Conservation (phyloP, 2,888 invertebrate species). For the Aspidapion aeneum region DNA sequence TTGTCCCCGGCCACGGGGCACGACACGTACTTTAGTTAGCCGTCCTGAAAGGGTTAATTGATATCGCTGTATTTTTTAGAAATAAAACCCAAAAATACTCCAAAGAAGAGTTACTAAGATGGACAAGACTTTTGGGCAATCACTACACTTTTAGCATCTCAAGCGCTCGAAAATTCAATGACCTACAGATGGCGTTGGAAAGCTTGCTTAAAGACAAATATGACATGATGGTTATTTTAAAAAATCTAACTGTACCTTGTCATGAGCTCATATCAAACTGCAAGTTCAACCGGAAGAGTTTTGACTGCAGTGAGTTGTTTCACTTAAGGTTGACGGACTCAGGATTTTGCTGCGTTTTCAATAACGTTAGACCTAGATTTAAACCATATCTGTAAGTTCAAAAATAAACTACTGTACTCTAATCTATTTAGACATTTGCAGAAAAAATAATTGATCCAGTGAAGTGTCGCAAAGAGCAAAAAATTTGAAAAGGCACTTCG, state of each 20-base stretch:
- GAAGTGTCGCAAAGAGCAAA: too few species aligned
- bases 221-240: constrained; percentile 10
- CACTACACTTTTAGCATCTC: constrained; percentile 34
- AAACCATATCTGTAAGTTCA: constrained; percentile 21
- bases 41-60: too few species aligned
- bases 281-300: constrained; percentile 45
- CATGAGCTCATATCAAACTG: constrained; percentile 52
- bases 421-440: too few species aligned
- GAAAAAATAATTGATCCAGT: too few species aligned
- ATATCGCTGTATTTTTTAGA: background rate
- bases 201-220: background rate
- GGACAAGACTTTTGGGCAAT: constrained; percentile 33
- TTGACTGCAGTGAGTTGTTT: constrained; percentile 50
- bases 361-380: constrained; percentile 26
- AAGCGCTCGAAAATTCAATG: constrained; percentile 14
- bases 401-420: too few species aligned
- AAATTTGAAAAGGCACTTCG: too few species aligned
- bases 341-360: constrained; percentile 55
- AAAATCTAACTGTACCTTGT: constrained; percentile 48
- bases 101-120: background rate
- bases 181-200: constrained; percentile 28
- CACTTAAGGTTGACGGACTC: constrained; percentile 49
- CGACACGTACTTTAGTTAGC: too few species aligned
- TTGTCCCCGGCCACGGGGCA: too few species aligned
- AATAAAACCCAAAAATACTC: background rate